These are phyloP conservation scores for Ferdinandea cuprea DNA, from an alignment of 2,888 invertebrate species.

Conservation along the genomic window DNA sequence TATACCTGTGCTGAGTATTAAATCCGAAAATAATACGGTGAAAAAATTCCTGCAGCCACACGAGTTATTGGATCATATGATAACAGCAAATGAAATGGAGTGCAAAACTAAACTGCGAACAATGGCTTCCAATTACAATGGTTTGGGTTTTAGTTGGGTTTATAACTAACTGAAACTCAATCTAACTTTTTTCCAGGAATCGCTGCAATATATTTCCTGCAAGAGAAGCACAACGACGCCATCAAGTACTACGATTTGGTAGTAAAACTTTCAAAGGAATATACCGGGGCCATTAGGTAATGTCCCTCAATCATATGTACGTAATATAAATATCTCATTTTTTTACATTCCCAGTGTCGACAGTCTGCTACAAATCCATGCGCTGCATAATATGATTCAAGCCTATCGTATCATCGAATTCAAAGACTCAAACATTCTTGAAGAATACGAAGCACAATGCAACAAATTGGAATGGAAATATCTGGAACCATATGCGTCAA, in stretches of 20 bases:
- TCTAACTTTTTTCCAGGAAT: slow-evolving; percentile 82
- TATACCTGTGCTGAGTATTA: slow-evolving; percentile 84
- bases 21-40: slow-evolving; percentile 83
- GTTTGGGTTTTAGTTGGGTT: no score
- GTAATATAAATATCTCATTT: neutral
- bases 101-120: slow-evolving; percentile 87
- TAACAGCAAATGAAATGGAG: slow-evolving; percentile 85
- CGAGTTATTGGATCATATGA: slow-evolving; percentile 87
- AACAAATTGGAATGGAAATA: slow-evolving; percentile 85
- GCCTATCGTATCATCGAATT: slow-evolving; percentile 76
- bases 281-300: slow-evolving; percentile 79
- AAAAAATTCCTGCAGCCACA: slow-evolving; percentile 85
- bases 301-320: neutral
- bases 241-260: slow-evolving; percentile 86
- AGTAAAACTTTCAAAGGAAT: slow-evolving; percentile 83
- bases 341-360: slow-evolving; percentile 84
- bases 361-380: slow-evolving; percentile 87
- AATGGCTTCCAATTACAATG: slow-evolving; percentile 87
- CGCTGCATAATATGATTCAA: slow-evolving; percentile 87
- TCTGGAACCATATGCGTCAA: slow-evolving; percentile 80
- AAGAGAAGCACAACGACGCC: slow-evolving; percentile 84
- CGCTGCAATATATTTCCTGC: slow-evolving; percentile 86
- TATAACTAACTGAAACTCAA: no score
- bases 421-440: slow-evolving; percentile 2
- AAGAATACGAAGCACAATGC: slow-evolving; percentile 81